These are phyloP conservation scores for Xestia rhomboidea DNA, from an alignment of 2,888 invertebrate species.

Conservation along the genomic window DNA sequence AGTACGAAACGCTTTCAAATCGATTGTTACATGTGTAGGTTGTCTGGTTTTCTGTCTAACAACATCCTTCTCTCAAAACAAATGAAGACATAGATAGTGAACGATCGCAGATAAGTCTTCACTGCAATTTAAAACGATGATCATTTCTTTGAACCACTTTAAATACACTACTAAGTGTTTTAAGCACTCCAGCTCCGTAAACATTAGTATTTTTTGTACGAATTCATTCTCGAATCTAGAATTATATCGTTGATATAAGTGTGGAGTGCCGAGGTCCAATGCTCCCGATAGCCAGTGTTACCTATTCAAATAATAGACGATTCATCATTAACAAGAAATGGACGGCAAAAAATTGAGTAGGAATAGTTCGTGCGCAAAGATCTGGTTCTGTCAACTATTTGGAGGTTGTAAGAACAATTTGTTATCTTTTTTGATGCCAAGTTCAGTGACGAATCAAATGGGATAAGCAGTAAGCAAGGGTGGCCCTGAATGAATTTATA, in stretches of 20 bases:
- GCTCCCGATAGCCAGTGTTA: slow-evolving; percentile 69
- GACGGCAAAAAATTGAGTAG: slow-evolving; percentile 74
- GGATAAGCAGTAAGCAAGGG: neutral
- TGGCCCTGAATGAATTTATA: neutral
- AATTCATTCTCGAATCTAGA: slow-evolving; percentile 58
- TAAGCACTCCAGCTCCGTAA: slow-evolving; percentile 51
- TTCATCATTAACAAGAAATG: slow-evolving; percentile 84
- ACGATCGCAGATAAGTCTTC: slow-evolving; percentile 42
- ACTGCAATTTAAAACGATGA: slow-evolving; percentile 38
- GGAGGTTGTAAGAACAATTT: neutral
- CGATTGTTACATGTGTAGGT: too few species aligned
- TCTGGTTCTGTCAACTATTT: slow-evolving; percentile 60
- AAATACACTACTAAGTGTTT: slow-evolving; percentile 45
- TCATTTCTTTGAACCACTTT: slow-evolving; percentile 52
- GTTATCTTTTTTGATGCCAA: neutral
- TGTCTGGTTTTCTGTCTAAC: slow-evolving; percentile 2
- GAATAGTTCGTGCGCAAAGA: slow-evolving; percentile 51
- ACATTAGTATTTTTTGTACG: slow-evolving; percentile 60
- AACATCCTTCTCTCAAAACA: slow-evolving; percentile 23
- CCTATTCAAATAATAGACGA: slow-evolving; percentile 80
- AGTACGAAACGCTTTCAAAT: neutral
- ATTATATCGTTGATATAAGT: slow-evolving; percentile 66
- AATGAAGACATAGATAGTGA: slow-evolving; percentile 42
- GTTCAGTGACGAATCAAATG: neutral
- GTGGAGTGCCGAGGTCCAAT: slow-evolving; percentile 66